Percentiles rank a stretch among this genome's conserved stretches.
Evolutionary conservation across 2,888 invertebrate genomes (phyloP).

Genomic region (Dione vanillae): DNA sequence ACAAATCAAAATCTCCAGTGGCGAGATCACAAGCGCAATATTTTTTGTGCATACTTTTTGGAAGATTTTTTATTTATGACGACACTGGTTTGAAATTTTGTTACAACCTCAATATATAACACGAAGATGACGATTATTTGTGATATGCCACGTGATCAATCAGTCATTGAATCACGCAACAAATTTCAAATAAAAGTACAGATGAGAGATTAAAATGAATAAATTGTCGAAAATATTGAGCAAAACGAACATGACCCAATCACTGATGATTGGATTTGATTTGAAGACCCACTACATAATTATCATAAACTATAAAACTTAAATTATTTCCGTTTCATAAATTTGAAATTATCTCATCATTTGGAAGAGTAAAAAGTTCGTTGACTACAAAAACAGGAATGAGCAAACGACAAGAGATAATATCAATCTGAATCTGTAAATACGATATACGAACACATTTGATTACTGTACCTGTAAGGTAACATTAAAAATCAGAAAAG

Average conservation of each 20-base stretch:
- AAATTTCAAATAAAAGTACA: constrained; percentile 19
- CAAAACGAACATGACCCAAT: constrained; percentile 49
- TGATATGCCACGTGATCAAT: constrained; percentile 47
- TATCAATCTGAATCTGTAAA: constrained; percentile 50
- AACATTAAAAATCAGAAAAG: constrained; percentile 49
- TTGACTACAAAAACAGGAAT: constrained; percentile 20
- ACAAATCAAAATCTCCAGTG: constrained; percentile 50
- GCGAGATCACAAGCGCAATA: constrained; percentile 52
- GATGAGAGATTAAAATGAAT: constrained; percentile 14
- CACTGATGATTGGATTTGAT: constrained; percentile 54
- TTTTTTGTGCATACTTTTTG: neutral
- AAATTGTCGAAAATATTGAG: constrained; percentile 26
- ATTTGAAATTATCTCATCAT: constrained; percentile 45
- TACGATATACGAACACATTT: constrained; percentile 32
- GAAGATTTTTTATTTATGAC: constrained; percentile 6
- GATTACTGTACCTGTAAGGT: neutral
- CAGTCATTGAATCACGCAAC: constrained; percentile 47
- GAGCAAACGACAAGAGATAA: constrained; percentile 22
- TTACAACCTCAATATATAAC: neutral
- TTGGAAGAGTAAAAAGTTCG: constrained; percentile 11
- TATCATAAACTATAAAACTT: constrained; percentile 39
- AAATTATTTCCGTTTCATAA: constrained; percentile 47
- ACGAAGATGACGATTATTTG: constrained; percentile 20
- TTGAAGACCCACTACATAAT: constrained; percentile 45
- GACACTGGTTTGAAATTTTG: neutral